phyloP scores from a whole-genome alignment of 2,797 vertebrate species.

The Pangasius macronema region DNA sequence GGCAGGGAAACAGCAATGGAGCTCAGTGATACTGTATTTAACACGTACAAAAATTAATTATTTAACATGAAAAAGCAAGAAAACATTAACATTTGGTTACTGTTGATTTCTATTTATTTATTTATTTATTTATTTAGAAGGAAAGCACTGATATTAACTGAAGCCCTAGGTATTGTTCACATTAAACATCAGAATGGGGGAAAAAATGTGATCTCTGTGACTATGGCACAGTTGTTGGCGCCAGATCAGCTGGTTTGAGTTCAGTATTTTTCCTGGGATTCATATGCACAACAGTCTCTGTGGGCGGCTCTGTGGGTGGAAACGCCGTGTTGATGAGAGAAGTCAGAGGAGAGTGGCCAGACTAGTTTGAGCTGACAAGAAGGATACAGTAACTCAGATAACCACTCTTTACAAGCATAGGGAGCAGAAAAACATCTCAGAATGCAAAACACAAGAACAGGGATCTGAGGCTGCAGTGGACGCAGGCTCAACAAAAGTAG shows the following conservation, averaged over 20 bases:
- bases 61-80: not conserved
- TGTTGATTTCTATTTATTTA: no score
- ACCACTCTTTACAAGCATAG: not conserved
- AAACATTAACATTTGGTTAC: not conserved
- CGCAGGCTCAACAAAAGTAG: not conserved
- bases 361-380: not conserved
- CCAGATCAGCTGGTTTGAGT: not conserved
- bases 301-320: not conserved
- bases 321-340: not conserved
- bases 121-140: fast-evolving
- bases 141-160: not conserved
- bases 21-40: not conserved
- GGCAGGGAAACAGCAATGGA: not conserved
- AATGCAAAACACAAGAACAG: not conserved
- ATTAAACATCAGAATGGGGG: not conserved
- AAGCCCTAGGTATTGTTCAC: not conserved
- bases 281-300: not conserved
- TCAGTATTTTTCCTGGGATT: not conserved
- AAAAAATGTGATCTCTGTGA: not conserved
- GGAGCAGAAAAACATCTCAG: not conserved
- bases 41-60: not conserved
- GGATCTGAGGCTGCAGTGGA: not conserved
- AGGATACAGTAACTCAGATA: not conserved
- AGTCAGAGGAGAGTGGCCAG: not conserved
- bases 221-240: not conserved